Base-by-base conservation (phyloP, 2,888 invertebrate genomes). In the Isoperla grammatica region DNA sequence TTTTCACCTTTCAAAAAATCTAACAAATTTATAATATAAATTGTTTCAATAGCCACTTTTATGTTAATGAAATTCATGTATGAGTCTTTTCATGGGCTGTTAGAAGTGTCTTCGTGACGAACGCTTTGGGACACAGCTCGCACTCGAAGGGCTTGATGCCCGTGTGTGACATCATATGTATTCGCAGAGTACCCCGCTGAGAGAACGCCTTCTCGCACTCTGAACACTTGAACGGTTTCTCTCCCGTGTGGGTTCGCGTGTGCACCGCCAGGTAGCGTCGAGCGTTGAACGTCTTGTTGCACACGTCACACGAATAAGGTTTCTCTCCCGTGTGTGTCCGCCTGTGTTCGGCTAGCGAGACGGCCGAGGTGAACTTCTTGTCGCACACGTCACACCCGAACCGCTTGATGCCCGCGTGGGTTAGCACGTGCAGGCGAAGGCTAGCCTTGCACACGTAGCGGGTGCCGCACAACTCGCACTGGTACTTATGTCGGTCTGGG, bases 341-440 rank as follows among this genome's bases (percentile, higher is more conserved):
- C 62, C 81, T 76, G 69, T 83, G 83, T 68, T 81, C 81, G 70
- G 80, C 81, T 65, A 83, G 75, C 65, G 82, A 82, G 23, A 81
- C 82, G 45, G 79, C 73, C 59, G 78, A 78, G 40, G 81, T 78
- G 4, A 83, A 78, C 65, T 80, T 76, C 72, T 83, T 83, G 59
- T 82, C 81, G 72, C 83, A 83, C 45, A 82, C 78, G 68, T 78
- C 80, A 72, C 82, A 83, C 3, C 82, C 76, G 71, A 75, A 79
- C 71, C 54, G 40, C 29, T 81, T 79, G 71, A 79, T 48, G 4
- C 59, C 59, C 5, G 55, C 23, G 37, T 59, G 59, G n/a, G 55
- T 39, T 5, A 39, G 54, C 35, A 55, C 35, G 50, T 72, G 71
- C 8, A 58, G 63, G 11, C 61, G 63, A n/a, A 71, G 56, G 1